Conservation (phyloP, 2,888 invertebrate species). For the Drosophila nr. perissopoda region DNA sequence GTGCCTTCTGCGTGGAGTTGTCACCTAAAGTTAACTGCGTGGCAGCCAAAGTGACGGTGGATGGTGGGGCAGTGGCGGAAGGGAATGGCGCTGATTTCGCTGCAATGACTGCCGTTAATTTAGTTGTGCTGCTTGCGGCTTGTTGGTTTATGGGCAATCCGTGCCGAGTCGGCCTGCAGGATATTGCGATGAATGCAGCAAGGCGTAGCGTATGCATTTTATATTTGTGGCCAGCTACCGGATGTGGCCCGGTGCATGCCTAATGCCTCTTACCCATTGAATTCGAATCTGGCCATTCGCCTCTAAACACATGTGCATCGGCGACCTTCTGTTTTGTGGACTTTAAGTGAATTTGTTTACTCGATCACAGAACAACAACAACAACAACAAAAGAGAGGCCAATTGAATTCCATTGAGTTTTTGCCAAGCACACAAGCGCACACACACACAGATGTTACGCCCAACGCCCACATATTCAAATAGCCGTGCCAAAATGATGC, state of each 20-base stretch:
- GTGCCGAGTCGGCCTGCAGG: neutral
- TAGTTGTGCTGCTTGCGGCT: slow-evolving; percentile 20
- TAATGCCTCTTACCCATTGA: slow-evolving; percentile 63
- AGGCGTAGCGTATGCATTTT: slow-evolving; percentile 50
- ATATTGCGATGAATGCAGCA: slow-evolving; percentile 33
- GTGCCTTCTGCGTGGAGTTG: neutral
- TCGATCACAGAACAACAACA: slow-evolving; percentile 59
- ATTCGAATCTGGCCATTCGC: slow-evolving; percentile 36
- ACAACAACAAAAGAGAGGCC: slow-evolving; percentile 45
- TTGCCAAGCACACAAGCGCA: slow-evolving; percentile 24
- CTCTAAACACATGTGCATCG: slow-evolving; percentile 44
- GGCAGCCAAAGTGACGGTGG: neutral
- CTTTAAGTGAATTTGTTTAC: slow-evolving; percentile 77
- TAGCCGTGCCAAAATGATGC: slow-evolving; percentile 62
- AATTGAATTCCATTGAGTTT: slow-evolving; percentile 79
- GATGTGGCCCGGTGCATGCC: slow-evolving; percentile 41
- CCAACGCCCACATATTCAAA: slow-evolving; percentile 75
- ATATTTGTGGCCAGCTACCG: slow-evolving; percentile 51
- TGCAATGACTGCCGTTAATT: slow-evolving; percentile 32
- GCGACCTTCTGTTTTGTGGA: slow-evolving; percentile 65
- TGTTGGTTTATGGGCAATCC: neutral
- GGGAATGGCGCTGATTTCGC: neutral
- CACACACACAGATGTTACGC: slow-evolving; percentile 31
- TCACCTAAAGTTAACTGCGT: neutral
- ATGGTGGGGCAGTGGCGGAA: neutral